Base-by-base conservation (phyloP, 2,888 invertebrate genomes). In the Hirtodrosophila alboralis region DNA sequence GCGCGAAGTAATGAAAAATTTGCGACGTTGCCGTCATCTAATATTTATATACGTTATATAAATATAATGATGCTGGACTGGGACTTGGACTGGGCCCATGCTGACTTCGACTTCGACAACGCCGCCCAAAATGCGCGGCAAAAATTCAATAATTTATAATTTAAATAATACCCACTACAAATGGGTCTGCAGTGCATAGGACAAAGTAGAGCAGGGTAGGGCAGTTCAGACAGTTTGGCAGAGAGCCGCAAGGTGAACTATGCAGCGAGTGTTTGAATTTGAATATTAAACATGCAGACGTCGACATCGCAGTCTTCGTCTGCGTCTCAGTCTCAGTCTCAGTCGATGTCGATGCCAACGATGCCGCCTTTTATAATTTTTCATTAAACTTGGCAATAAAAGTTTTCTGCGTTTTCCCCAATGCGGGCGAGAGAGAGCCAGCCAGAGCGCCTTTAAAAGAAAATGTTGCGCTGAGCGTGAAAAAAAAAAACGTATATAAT, bases 341-440 rank as follows among this genome's bases (percentile, higher is more conserved):
- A 61, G 53, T 21, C 37, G 54, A 58, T 45, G 60, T 54, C 58
- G 71, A 45, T 75, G 66, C 51, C 62, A 54, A 38, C 79, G 48
- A 43, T 58, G 72, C 56, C 70, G 86, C 79, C 86, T 72, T 78
- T 76, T 81, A 87, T 86, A 87, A 87, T 87, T 87, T 87, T 87
- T 86, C 86, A 86, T 86, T 86, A 88, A 86, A 88, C 77, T 86
- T 87, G 87, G 84, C 86, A 86, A 86, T 88, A 88, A 81, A 86
- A 86, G 73, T 87, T 86, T 75, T 73, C 62, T 69, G 73, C 70
- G 66, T 66, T 79, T 68, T 65, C 53, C 79, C 76, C 76, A 79
- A n/a, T 75, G 84, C 84, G 64, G 69, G 53, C 59, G 66, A 28
- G 47, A 8, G 27, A 12, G 13, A 18, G 18, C 18, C 13, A 27